Percentiles rank a stretch among this genome's conserved stretches.
These are phyloP conservation scores for Lacerta agilis DNA, from an alignment of 2,797 vertebrate species.

Conservation along the genomic window DNA sequence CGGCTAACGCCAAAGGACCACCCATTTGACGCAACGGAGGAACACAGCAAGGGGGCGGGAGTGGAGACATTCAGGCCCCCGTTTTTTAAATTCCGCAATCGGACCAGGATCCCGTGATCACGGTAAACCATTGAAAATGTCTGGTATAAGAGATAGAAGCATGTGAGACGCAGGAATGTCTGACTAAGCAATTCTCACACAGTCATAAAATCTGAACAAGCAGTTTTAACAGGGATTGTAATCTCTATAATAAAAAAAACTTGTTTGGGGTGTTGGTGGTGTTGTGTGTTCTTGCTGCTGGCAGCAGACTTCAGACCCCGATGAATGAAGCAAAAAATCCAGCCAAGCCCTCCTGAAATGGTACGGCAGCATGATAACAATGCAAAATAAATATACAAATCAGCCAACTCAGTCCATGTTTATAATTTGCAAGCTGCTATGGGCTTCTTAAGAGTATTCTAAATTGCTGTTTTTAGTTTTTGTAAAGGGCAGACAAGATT, in stretches of 20 bases:
- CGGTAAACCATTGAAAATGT: too few species aligned
- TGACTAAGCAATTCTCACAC: too few species aligned
- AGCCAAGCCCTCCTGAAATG: not conserved
- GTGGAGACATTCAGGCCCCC: too few species aligned
- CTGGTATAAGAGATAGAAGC: too few species aligned
- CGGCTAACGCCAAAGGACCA: too few species aligned
- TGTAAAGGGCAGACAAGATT: not conserved
- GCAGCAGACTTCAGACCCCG: not conserved
- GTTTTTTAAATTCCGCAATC: too few species aligned
- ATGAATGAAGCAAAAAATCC: not conserved
- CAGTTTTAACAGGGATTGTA: not conserved
- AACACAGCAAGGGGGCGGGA: too few species aligned
- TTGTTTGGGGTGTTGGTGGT: not conserved
- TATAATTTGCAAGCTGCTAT: not conserved
- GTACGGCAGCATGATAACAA: not conserved
- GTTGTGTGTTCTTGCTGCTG: not conserved
- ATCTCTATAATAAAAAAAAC: not conserved
- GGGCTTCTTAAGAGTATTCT: too few species aligned
- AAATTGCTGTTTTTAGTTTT: too few species aligned
- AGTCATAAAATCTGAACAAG: not conserved
- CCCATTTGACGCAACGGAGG: too few species aligned
- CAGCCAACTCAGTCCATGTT: not conserved
- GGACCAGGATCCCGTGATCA: too few species aligned
- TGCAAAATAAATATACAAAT: not conserved
- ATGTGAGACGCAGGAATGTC: too few species aligned